Evolutionary conservation across 2,797 vertebrate species (phyloP).

Genomic region (Eulemur mongoz): DNA sequence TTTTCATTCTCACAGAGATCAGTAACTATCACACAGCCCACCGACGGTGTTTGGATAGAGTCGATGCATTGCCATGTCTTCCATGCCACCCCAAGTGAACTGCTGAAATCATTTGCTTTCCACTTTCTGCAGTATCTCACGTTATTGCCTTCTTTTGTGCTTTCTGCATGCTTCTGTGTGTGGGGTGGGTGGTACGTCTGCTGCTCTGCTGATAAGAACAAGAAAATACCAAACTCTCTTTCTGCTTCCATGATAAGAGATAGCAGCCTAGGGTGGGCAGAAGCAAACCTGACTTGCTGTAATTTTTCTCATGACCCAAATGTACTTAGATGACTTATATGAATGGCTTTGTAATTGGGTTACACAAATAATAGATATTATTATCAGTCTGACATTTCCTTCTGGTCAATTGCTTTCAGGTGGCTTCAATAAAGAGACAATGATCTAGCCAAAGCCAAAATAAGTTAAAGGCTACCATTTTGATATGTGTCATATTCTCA

Average conservation of each 20-base stretch:
- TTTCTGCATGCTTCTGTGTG: background rate
- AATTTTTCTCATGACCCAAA: background rate
- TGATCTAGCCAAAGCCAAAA: background rate
- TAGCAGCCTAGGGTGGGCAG: background rate
- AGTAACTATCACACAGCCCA: background rate
- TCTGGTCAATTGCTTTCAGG: background rate
- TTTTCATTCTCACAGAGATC: background rate
- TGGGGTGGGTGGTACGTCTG: rapidly evolving
- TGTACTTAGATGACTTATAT: background rate
- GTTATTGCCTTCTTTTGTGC: background rate
- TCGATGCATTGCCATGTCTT: background rate
- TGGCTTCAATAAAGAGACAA: background rate
- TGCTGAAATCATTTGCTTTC: background rate
- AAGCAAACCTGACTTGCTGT: background rate
- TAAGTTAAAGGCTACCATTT: background rate
- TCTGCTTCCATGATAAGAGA: background rate
- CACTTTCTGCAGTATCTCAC: background rate
- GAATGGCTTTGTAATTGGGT: background rate
- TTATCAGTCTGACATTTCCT: background rate
- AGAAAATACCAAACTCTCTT: background rate
- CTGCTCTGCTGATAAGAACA: background rate
- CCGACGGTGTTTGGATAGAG: background rate
- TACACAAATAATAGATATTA: background rate
- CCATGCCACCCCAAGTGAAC: background rate
- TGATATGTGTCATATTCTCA: background rate